Conservation (phyloP, 1,140 invertebrate genomes). For the Grapholita molesta region DNA sequence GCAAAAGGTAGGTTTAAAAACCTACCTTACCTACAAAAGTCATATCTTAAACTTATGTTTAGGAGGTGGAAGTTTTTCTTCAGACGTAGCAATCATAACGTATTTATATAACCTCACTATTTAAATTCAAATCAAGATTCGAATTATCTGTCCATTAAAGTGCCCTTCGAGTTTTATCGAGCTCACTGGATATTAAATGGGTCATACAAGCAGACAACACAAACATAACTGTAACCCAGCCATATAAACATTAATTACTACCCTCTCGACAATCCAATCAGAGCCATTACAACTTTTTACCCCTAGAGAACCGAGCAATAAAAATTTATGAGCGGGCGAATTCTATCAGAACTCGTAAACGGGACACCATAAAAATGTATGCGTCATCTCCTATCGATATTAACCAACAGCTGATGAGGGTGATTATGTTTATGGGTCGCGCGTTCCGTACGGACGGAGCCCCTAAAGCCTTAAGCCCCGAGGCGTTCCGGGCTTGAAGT, state of each 20-base stretch:
- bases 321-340: constrained; percentile 30
- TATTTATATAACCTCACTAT: background rate
- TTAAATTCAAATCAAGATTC: background rate
- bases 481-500: constrained; percentile 59
- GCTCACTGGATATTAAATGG: background rate
- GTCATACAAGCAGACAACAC: background rate
- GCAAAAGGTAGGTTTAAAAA: too few relatives aligned
- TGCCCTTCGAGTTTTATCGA: background rate
- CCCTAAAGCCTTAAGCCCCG: constrained; percentile 48
- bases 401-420: constrained; percentile 52
- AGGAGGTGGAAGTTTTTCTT: too few relatives aligned
- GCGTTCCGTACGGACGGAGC: constrained; percentile 47
- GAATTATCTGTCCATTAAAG: background rate
- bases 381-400: constrained; percentile 40
- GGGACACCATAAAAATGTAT: constrained; percentile 27
- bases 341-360: constrained; percentile 46
- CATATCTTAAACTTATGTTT: too few relatives aligned
- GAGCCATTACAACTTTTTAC: constrained; percentile 7
- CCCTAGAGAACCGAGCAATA: constrained; percentile 13
- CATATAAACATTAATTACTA: constrained; percentile 1
- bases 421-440: constrained; percentile 64
- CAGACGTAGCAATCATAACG: too few relatives aligned
- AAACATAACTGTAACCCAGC: background rate
- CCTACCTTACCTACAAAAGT: too few relatives aligned
- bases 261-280: constrained; percentile 12